These are phyloP conservation scores for Drosophila triauraria DNA, from an alignment of 1,140 invertebrate species.

Conservation along the genomic window DNA sequence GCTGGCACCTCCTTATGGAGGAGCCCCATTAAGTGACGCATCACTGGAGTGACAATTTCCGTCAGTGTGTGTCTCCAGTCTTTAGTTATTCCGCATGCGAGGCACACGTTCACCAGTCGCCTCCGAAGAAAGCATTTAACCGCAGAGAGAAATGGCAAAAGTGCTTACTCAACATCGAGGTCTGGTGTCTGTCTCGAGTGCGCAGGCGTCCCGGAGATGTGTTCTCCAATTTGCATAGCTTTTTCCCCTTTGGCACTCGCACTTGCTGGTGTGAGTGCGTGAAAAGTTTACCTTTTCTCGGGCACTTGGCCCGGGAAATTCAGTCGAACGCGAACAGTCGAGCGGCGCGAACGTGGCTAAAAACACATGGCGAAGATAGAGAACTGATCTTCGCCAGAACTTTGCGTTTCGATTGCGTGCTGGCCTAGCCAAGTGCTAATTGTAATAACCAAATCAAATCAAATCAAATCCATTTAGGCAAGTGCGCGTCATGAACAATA, in stretches of 20 bases:
- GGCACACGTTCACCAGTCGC: conserved; percentile 31
- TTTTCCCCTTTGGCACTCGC: conserved; percentile 20
- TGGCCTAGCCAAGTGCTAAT: background rate
- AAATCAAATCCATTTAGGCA: conserved; percentile 37
- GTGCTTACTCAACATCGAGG: conserved; percentile 39
- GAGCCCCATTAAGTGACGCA: conserved; percentile 30
- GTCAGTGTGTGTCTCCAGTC: conserved; percentile 25
- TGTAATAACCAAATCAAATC: conserved; percentile 28
- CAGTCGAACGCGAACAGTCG: conserved; percentile 63
- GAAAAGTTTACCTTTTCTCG: conserved; percentile 67
- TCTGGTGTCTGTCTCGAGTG: conserved; percentile 32
- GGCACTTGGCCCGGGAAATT: conserved; percentile 61
- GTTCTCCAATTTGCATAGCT: conserved; percentile 50
- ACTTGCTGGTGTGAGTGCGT: conserved; percentile 19
- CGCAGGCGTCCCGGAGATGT: conserved; percentile 49
- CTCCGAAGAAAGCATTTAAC: conserved; percentile 35
- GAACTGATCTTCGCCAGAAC: conserved; percentile 17
- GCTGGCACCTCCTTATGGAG: conserved; percentile 38
- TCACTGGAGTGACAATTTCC: conserved; percentile 52
- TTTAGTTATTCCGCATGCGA: conserved; percentile 33
- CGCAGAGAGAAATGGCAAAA: conserved; percentile 30
- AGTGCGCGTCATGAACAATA: conserved; percentile 65
- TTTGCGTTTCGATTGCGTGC: conserved; percentile 64
- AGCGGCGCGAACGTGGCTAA: conserved; percentile 51
- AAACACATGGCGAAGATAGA: conserved; percentile 5